Conservation (phyloP, 2,113 vertebrate genomes). For the Corvus moneduloides region DNA sequence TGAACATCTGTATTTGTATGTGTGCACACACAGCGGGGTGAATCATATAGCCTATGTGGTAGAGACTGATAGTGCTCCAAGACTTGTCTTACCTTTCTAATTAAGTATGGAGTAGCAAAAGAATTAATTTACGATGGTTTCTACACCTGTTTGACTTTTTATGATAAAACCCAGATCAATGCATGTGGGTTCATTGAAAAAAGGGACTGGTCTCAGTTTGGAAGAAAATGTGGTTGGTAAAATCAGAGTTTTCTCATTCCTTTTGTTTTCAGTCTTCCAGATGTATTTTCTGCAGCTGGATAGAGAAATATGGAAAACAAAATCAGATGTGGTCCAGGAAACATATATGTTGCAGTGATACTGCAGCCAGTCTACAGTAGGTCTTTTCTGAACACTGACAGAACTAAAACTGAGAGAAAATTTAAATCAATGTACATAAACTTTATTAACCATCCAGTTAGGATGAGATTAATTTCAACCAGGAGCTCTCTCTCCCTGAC, state of each 20-base stretch:
- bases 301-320: neutral
- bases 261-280: neutral
- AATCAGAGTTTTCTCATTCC: neutral
- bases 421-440: neutral
- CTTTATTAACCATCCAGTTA: neutral
- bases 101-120: neutral
- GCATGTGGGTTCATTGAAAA: neutral
- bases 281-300: neutral
- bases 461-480: neutral
- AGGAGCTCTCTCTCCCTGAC: neutral
- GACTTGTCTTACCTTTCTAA: constrained; percentile 6
- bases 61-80: neutral
- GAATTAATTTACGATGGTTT: neutral
- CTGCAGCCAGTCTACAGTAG: neutral
- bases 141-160: constrained; percentile 28
- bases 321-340: neutral
- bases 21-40: neutral
- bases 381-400: neutral
- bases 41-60: neutral
- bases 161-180: neutral
- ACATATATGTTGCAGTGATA: neutral
- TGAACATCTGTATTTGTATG: constrained; percentile 46
- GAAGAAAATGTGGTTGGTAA: neutral
- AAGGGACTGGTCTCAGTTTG: neutral
- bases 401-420: neutral